A percentile compares a stretch with the other conserved stretches of the same genome.
Evolutionary conservation across 2,113 vertebrate species (phyloP).

Genomic region (Cephalopterus ornatus): DNA sequence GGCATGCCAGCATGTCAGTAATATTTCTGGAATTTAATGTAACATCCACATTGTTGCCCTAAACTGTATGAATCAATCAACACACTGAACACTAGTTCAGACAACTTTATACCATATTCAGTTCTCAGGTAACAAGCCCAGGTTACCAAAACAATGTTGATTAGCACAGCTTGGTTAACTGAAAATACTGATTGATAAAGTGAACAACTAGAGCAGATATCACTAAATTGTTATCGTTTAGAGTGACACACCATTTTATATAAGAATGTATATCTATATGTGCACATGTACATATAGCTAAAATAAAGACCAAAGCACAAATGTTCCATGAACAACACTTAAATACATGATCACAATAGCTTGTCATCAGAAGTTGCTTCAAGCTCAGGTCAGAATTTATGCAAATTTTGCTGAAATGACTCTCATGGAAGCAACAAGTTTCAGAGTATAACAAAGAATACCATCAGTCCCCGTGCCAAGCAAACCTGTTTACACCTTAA

Average conservation of each 20-base stretch:
- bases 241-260: neutral
- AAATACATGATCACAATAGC: neutral
- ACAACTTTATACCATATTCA: neutral
- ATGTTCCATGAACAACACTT: neutral
- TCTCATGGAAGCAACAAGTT: neutral
- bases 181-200: neutral
- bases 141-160: neutral
- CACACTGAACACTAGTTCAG: neutral
- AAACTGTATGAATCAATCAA: neutral
- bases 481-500: neutral
- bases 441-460: neutral
- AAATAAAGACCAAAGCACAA: neutral
- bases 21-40: neutral
- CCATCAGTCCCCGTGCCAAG: neutral
- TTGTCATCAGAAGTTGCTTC: neutral
- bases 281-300: neutral
- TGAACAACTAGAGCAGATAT: neutral
- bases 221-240: neutral
- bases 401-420: neutral
- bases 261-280: neutral
- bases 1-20: fast-evolving
- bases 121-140: neutral
- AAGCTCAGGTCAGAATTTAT: neutral
- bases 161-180: neutral
- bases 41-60: neutral